Percentiles rank a stretch among this genome's conserved stretches.
phyloP scores from a whole-genome alignment of 2,113 vertebrate species.

The pig (Sus scrofa) region T2T-Sscrofa CM000820.6:59078501-59079000 shows the following conservation, averaged over 20 bases:
- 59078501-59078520: background rate
- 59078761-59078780: background rate
- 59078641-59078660: background rate
- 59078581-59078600: background rate
- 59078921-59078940: background rate
- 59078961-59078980: background rate
- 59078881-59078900: background rate
- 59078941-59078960: background rate
- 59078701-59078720: background rate
- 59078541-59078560: background rate
- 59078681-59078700: background rate
- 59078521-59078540: background rate
- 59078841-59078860: background rate
- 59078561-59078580: background rate
- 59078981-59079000: background rate
- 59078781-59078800: background rate
- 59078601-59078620: background rate
- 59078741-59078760: too few relatives aligned
- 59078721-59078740: background rate
- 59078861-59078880: background rate
- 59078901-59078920: background rate
- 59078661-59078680: accelerated
- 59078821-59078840: background rate
- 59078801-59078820: too few relatives aligned
- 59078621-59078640: background rate